Conservation (phyloP, 2,113 vertebrate genomes). For the Jaculus jaculus region DNA sequence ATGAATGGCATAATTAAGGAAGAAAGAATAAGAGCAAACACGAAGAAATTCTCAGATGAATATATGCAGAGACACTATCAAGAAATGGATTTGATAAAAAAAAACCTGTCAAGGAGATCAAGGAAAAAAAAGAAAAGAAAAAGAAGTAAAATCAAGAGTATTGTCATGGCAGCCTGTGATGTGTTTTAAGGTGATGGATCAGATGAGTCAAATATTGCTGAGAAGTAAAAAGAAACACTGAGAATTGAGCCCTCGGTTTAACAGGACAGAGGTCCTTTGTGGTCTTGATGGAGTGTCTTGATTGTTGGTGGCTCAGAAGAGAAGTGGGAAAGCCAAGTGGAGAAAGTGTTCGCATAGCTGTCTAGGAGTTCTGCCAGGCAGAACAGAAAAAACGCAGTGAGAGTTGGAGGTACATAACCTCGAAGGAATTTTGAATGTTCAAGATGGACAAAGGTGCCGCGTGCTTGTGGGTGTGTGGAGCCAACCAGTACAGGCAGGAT, state of each 20-base stretch:
- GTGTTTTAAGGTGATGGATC: neutral
- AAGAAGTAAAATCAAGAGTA: neutral
- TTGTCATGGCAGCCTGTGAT: neutral
- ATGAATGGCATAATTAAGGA: neutral
- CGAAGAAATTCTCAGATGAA: neutral
- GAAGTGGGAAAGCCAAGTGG: neutral
- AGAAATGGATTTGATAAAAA: neutral
- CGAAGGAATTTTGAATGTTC: neutral
- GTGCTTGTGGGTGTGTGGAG: neutral
- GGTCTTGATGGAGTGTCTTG: neutral
- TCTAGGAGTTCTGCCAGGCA: neutral
- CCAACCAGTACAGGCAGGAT: neutral
- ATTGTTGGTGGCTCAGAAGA: neutral
- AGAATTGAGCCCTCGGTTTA: neutral
- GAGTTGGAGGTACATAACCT: neutral
- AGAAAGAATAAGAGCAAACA: neutral
- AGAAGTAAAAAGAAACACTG: neutral
- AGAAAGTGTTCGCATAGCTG: neutral
- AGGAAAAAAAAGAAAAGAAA: neutral
- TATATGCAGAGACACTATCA: neutral
- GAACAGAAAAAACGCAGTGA: neutral
- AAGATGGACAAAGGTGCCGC: neutral
- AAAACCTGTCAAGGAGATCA: neutral
- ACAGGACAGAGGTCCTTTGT: neutral
- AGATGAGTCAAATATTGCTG: neutral